Evolutionary conservation across 2,113 vertebrate genomes (phyloP).

Genomic region (Macrotus californicus): DNA sequence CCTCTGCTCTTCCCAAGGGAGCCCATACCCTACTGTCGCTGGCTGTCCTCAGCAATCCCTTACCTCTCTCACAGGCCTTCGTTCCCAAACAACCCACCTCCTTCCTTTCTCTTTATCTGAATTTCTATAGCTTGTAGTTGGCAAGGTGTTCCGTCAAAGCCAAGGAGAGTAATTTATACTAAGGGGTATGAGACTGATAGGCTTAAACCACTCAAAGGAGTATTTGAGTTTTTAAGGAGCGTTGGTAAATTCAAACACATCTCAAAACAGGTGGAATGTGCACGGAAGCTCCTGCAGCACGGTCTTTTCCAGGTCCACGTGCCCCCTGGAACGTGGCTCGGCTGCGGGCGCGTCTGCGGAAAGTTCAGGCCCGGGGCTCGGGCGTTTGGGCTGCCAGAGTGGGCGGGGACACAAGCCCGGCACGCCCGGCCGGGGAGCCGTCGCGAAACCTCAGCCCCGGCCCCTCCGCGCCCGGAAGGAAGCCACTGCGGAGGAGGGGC

Average conservation of each 20-base stretch:
- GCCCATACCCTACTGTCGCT: not conserved
- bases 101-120: not conserved
- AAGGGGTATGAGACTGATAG: not conserved
- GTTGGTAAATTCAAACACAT: not conserved
- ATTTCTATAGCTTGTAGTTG: not conserved
- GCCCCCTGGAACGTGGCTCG: not conserved
- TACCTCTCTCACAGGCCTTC: not conserved
- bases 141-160: not conserved
- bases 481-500: not conserved
- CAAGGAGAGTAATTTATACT: not conserved
- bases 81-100: not conserved
- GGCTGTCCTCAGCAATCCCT: not conserved
- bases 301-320: not conserved
- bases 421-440: not conserved
- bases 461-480: conserved; percentile 14
- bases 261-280: not conserved
- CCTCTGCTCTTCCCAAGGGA: not conserved
- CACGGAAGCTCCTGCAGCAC: not conserved
- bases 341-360: not conserved
- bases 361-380: not conserved
- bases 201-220: not conserved
- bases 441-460: not conserved
- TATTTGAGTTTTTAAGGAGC: not conserved
- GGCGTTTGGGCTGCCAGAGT: not conserved
- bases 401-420: conserved; percentile 13